These are phyloP conservation scores for Anthophora plumipes DNA, from an alignment of 2,888 invertebrate species.

Conservation along the genomic window DNA sequence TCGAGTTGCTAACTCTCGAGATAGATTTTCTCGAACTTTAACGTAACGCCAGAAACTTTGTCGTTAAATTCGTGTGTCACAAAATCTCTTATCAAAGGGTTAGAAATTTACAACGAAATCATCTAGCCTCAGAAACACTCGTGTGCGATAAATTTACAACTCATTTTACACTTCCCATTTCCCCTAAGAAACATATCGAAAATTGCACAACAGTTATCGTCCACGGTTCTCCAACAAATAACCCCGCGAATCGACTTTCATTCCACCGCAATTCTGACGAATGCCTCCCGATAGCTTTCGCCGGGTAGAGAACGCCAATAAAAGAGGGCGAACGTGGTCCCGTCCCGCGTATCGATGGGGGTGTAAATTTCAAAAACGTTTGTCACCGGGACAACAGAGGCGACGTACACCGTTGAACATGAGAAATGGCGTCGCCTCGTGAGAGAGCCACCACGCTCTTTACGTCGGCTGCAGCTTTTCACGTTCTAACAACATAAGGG, in stretches of 20 bases:
- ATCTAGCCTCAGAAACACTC: neutral
- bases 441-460: constrained; percentile 54
- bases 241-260: neutral
- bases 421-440: constrained; percentile 51
- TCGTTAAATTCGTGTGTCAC: neutral
- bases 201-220: too few relatives aligned
- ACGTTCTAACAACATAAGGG: constrained; percentile 29
- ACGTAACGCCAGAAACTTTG: constrained; percentile 17
- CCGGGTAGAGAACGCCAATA: constrained; percentile 29
- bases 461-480: constrained; percentile 60
- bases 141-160: neutral
- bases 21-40: constrained; percentile 26
- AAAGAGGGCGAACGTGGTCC: neutral
- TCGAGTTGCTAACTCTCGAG: constrained; percentile 9
- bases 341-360: constrained; percentile 24
- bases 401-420: constrained; percentile 42
- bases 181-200: neutral
- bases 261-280: constrained; percentile 26
- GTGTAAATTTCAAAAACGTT: constrained; percentile 59
- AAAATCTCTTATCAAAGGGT: neutral
- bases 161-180: neutral
- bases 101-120: neutral
- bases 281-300: constrained; percentile 10
- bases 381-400: constrained; percentile 36
- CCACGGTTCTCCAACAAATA: neutral